Evolutionary conservation across 2,888 invertebrate species (phyloP).

Genomic region (Drosophila setosimentum): DNA sequence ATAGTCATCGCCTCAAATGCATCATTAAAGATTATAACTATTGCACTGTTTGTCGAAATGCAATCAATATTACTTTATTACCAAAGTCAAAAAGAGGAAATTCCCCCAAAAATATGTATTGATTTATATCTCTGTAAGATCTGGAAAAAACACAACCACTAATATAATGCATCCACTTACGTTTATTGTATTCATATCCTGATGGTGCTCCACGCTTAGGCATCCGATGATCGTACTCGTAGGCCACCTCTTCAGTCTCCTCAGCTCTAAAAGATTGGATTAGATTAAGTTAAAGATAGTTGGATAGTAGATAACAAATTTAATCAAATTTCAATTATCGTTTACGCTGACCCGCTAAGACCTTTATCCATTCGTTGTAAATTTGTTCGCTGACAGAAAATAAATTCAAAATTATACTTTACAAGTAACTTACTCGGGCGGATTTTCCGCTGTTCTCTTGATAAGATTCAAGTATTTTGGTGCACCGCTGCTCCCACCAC

Average conservation of each 20-base stretch:
- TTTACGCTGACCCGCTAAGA: constrained; percentile 14
- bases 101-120: constrained; percentile 8
- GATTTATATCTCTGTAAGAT: not conserved
- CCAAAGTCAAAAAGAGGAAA: constrained; percentile 18
- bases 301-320: not conserved
- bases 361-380: constrained; percentile 28
- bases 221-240: constrained; percentile 72
- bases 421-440: constrained; percentile 78
- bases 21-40: constrained; percentile 22
- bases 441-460: constrained; percentile 75
- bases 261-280: constrained; percentile 56
- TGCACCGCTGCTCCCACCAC: constrained; percentile 51
- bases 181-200: constrained; percentile 74
- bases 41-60: constrained; percentile 16
- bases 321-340: constrained; percentile 26
- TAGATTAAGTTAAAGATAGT: constrained; percentile 2
- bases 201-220: constrained; percentile 60
- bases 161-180: constrained; percentile 56
- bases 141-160: constrained; percentile 10
- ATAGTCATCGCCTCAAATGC: constrained; percentile 35
- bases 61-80: constrained; percentile 30
- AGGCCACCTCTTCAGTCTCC: constrained; percentile 68
- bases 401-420: constrained; percentile 73
- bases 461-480: constrained; percentile 77
- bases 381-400: constrained; percentile 32